Evolutionary conservation across 2,888 invertebrate species (phyloP), one percentile per base, ranked within the genome.

Genomic region (Zygothrica quintamaculata): DNA sequence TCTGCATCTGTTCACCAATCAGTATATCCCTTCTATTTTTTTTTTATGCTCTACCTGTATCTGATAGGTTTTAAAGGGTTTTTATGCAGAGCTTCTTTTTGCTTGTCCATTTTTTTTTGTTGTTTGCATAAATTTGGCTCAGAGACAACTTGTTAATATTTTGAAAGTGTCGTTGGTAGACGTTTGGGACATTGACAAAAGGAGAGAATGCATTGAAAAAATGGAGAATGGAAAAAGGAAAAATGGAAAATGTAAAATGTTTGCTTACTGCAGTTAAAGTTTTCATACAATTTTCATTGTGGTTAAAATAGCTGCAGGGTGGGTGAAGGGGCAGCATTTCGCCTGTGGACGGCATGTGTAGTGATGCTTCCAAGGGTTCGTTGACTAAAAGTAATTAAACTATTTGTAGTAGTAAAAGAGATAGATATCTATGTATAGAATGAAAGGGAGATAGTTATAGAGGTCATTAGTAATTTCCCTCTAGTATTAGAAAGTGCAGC

Each of bases 321-420:
- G 13, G 29, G 39, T 12, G 43, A n/a, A 29, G 12, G 11, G 46
- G 11, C 36, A 36, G 15, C 36, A 36, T 12, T 3, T 3, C n/a
- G 13, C 15, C n/a, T 2, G 3, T 5, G 18, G 18, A 29, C n/a
- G 7, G 29, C n/a, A 29, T 9, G 29, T 29, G 29, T 29, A 9
- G 29, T 9, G 16, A 13, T 51, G 22, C 42, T 22, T 29, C 48
- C 44, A 13, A 43, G 12, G 48, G 39, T 37, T 39, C 52, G 43
- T 52, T 66, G 58, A 57, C 60, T 70, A 59, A 64, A 77, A 68
- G 72, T 82, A 72, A 78, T 82, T 82, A 78, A 72, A 77, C 74
- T 58, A 65, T 71, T 74, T 43, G 37, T n/a, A n/a, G n/a, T n/a
- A n/a, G n/a, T n/a, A n/a, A n/a, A n/a, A n/a, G n/a, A n/a, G n/a